Evolutionary conservation across 2,888 invertebrate species (phyloP).

Genomic region (Tachina fera): DNA sequence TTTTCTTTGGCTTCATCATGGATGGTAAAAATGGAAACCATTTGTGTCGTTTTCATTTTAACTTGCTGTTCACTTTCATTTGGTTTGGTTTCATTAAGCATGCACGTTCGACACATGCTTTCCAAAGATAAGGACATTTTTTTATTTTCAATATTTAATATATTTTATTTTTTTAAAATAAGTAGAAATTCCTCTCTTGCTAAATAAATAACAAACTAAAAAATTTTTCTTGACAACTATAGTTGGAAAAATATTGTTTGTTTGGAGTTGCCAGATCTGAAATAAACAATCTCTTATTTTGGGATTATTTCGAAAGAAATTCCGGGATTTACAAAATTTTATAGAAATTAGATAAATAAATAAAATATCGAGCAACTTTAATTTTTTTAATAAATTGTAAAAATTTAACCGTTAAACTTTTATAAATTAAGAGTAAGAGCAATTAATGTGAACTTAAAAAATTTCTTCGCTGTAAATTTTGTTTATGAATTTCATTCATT

Average conservation of each 20-base stretch:
- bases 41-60: constrained; percentile 45
- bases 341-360: too few species aligned
- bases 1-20: constrained; percentile 52
- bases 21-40: constrained; percentile 49
- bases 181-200: background rate
- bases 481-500: too few species aligned
- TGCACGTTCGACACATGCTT: constrained; percentile 56
- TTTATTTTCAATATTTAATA: background rate
- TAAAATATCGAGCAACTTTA: too few species aligned
- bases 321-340: background rate
- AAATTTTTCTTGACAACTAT: constrained; percentile 31
- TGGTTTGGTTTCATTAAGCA: constrained; percentile 34
- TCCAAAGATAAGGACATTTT: constrained; percentile 45
- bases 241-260: constrained; percentile 3
- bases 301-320: too few species aligned
- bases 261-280: background rate
- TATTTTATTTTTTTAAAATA: background rate
- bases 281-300: too few species aligned
- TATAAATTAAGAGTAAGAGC: too few species aligned
- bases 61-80: constrained; percentile 30
- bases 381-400: too few species aligned
- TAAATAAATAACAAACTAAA: constrained; percentile 22
- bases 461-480: too few species aligned
- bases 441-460: too few species aligned
- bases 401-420: too few species aligned